A percentile compares a stretch with the other conserved stretches of the same genome.
These are phyloP conservation scores for Tilapia sparmanii DNA, from an alignment of 2,113 vertebrate genomes.

Conservation along the genomic window DNA sequence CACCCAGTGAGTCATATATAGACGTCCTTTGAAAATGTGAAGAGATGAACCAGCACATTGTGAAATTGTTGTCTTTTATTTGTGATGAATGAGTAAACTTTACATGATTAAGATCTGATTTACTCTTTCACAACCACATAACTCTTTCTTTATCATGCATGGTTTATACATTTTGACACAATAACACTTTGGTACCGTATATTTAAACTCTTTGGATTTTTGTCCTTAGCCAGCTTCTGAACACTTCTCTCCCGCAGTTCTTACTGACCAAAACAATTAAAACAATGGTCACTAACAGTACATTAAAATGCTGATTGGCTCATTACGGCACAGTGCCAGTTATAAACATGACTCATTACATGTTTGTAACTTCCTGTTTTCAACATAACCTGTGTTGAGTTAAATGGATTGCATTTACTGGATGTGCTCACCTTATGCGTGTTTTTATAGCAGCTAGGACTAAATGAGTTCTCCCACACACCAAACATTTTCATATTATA, in stretches of 20 bases:
- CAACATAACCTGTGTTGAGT: background rate
- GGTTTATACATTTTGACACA: background rate
- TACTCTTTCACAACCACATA: background rate
- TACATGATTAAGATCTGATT: rapidly evolving
- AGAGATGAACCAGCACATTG: background rate
- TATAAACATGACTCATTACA: background rate
- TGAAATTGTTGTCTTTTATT: background rate
- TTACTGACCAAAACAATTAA: background rate
- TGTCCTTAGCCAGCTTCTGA: background rate
- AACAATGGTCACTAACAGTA: background rate
- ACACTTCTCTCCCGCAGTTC: background rate
- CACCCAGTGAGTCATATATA: background rate
- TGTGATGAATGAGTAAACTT: background rate
- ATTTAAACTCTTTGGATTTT: rapidly evolving
- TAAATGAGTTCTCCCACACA: background rate
- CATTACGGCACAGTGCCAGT: background rate
- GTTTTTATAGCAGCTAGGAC: background rate
- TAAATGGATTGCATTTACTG: background rate
- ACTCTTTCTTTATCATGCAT: background rate
- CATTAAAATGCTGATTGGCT: background rate
- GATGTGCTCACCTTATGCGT: background rate
- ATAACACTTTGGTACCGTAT: background rate
- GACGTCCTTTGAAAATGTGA: background rate
- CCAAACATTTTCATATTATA: background rate
- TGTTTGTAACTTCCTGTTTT: background rate